Base-by-base conservation (phyloP, 2,797 vertebrate genomes). In the Sandelia bainsii region DNA sequence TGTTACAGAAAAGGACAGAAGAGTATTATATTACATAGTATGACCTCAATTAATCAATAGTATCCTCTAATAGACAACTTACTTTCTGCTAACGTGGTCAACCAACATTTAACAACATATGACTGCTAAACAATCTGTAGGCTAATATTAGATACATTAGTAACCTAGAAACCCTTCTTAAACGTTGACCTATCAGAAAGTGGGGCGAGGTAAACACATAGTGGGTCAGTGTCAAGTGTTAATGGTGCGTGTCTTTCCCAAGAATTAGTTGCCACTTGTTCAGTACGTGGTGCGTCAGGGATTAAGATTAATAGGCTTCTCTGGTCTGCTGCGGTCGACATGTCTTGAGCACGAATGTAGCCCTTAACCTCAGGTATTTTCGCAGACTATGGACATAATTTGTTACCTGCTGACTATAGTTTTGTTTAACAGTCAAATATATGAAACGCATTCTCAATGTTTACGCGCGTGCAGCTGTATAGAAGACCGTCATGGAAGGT, bases 401-500 rank as follows among this genome's bases (percentile, higher is more conserved):
- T 91, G 76, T 85, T 83, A 77, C 70, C 68, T 91, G 80, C 92
- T 97, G 69, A 75, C 93, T 77, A 82, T 96, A 87, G 81, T 92
- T 85, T 81, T 96, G 72, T 69, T 93, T 40, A 82, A 88, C 81
- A 67, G 85, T 65, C 83, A 79, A 69, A 74, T 62, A 45, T 68
- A 79, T 14, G 63, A 63, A 37, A 82, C 86, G 50, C 82, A 61
- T 84, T 85, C 89, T 10, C 89, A 86, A 72, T 98, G 97, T 92
- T 89, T 96, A 74, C 86, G 62, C 7, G 95, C 95, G 77, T 97
- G 96, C 75, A 95, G 94, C 80, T 97, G 97, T 81, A 92, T 95
- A 60, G 93, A 95, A 65, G 96, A 96, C 73, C 93, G 82, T 56
- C 93, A 96, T 87, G 96, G 96, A 79, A 97, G 97, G 97, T 98